A percentile compares a stretch with the other conserved stretches of the same genome.
phyloP scores from a whole-genome alignment of 2,888 invertebrate genomes.

The Amphipyra tragopoginis region DNA sequence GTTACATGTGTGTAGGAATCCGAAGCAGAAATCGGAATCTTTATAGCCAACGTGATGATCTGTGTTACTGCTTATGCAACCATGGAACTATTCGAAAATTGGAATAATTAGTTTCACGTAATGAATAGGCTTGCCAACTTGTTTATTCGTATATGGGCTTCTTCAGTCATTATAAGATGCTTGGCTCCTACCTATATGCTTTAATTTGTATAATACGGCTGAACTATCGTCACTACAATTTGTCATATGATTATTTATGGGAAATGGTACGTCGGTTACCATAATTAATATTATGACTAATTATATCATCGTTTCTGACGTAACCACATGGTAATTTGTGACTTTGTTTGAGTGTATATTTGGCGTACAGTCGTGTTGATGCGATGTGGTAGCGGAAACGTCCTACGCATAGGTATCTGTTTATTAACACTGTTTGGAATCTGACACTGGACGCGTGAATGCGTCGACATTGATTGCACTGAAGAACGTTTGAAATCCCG shows the following conservation, averaged over 20 bases:
- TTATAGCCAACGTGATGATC: slow-evolving; percentile 47
- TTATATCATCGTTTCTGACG: slow-evolving; percentile 48
- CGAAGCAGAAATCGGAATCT: slow-evolving; percentile 45
- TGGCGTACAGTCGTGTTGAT: slow-evolving; percentile 63
- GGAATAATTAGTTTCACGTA: slow-evolving; percentile 31
- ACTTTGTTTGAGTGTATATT: slow-evolving; percentile 62
- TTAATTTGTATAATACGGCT: slow-evolving; percentile 2
- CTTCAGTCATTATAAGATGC: slow-evolving; percentile 26
- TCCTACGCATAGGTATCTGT: slow-evolving; percentile 71
- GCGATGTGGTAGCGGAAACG: slow-evolving; percentile 68
- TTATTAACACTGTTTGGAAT: slow-evolving; percentile 69
- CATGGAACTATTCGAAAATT: slow-evolving; percentile 42
- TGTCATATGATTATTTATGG: slow-evolving; percentile 40
- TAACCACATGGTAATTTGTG: slow-evolving; percentile 41
- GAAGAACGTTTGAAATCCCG: slow-evolving; percentile 52
- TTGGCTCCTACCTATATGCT: slow-evolving; percentile 12
- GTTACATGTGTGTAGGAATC: slow-evolving; percentile 53
- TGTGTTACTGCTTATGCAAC: slow-evolving; percentile 35
- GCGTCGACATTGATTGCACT: slow-evolving; percentile 57
- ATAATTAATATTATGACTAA: slow-evolving; percentile 52
- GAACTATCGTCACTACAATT: slow-evolving; percentile 15
- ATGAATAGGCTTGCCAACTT: slow-evolving; percentile 21
- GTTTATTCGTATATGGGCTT: slow-evolving; percentile 19
- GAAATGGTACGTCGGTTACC: slow-evolving; percentile 25
- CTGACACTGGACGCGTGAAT: slow-evolving; percentile 62